A percentile compares a stretch with the other conserved stretches of the same genome.
Conservation (phyloP, 2,797 vertebrate genomes). For the Arctocebus calabarensis region DNA sequence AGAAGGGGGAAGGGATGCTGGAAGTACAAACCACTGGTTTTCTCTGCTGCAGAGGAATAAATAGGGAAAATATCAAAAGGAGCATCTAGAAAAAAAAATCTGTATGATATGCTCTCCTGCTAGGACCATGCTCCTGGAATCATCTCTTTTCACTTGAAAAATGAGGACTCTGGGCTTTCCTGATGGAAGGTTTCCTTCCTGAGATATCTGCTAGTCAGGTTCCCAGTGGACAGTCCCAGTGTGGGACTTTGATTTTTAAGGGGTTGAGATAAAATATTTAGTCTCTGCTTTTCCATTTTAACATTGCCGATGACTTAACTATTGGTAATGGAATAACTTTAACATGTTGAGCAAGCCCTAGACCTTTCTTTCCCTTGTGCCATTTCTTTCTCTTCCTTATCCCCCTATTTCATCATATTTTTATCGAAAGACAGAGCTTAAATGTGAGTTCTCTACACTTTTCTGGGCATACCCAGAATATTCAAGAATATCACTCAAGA, state of each 20-base stretch:
- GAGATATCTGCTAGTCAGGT: background rate
- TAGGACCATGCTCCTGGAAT: background rate
- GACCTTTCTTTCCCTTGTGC: background rate
- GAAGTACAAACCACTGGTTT: background rate
- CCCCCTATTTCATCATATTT: background rate
- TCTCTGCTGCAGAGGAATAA: slow-evolving; percentile 31
- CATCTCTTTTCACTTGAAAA: background rate
- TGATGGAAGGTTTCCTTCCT: background rate
- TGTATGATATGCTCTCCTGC: background rate
- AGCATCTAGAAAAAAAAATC: background rate
- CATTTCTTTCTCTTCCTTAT: background rate
- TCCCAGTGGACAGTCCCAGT: background rate
- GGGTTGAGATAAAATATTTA: slow-evolving; percentile 16
- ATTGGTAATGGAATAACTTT: slow-evolving; percentile 8
- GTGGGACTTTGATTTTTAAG: slow-evolving; percentile 16
- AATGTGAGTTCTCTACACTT: background rate
- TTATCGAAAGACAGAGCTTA: background rate
- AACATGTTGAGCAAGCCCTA: background rate
- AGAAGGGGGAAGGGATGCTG: background rate
- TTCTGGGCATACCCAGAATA: background rate
- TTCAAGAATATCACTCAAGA: too few relatives aligned
- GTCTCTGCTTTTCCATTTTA: slow-evolving; percentile 1
- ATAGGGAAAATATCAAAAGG: slow-evolving; percentile 27
- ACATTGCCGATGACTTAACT: background rate
- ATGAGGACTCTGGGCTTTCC: background rate